These are phyloP conservation scores for Pantelozetes paolii DNA, from an alignment of 2,888 invertebrate species.

Conservation along the genomic window DNA sequence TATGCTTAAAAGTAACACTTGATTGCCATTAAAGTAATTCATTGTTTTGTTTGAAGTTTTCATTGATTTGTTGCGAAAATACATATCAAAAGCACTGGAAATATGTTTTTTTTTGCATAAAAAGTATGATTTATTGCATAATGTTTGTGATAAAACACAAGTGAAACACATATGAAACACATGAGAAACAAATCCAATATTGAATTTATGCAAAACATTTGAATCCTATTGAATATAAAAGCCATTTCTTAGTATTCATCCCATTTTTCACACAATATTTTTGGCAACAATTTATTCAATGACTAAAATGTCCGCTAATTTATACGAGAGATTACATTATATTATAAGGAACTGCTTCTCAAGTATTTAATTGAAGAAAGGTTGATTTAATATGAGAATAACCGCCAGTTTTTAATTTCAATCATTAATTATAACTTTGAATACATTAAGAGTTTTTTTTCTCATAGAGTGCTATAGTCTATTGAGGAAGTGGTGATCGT, in stretches of 20 bases:
- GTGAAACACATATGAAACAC: too few species aligned
- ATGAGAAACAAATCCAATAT: too few species aligned
- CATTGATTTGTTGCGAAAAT: too few species aligned
- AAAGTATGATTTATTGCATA: too few species aligned
- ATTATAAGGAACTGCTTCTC: background rate
- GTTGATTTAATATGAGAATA: background rate
- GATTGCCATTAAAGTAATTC: too few species aligned
- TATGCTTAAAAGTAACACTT: background rate
- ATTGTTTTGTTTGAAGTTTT: too few species aligned
- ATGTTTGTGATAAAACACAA: too few species aligned
- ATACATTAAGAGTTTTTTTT: background rate
- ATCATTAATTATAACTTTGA: constrained; percentile 19
- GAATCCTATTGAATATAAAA: too few species aligned
- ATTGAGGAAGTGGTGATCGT: constrained; percentile 6
- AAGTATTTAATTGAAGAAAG: background rate
- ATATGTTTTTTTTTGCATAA: too few species aligned
- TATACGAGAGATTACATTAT: background rate
- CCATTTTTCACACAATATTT: background rate
- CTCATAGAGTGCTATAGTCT: background rate
- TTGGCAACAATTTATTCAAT: background rate
- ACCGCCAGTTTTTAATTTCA: constrained; percentile 7
- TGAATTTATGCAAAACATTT: too few species aligned
- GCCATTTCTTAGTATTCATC: constrained; percentile 19
- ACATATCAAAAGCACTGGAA: too few species aligned
- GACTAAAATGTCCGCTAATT: constrained; percentile 4